A percentile compares a stretch with the other conserved stretches of the same genome.
phyloP scores from a whole-genome alignment of 2,797 vertebrate genomes.

The Xiphophorus birchmanni region DNA sequence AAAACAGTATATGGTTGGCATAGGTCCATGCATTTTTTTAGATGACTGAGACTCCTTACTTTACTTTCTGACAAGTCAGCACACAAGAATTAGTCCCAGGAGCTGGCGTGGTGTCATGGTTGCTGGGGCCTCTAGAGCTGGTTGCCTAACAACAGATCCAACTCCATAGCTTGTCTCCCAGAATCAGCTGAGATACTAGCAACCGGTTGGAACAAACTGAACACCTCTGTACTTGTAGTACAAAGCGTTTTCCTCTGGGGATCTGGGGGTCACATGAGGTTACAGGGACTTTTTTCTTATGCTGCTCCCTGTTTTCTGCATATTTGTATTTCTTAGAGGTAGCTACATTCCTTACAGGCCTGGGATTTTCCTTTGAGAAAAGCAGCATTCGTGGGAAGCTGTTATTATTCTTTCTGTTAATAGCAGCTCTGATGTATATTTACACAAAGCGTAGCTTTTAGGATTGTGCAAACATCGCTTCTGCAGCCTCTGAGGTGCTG shows the following conservation, averaged over 20 bases:
- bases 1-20: not conserved
- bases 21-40: constrained; percentile 3
- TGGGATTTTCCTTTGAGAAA: constrained; percentile 55
- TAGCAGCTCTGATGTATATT: constrained; percentile 47
- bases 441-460: constrained; percentile 24
- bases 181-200: constrained; percentile 53
- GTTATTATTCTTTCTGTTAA: constrained; percentile 56
- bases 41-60: constrained; percentile 40
- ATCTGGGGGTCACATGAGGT: constrained; percentile 45
- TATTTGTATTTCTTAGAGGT: constrained; percentile 38
- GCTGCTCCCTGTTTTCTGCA: constrained; percentile 36
- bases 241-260: constrained; percentile 62
- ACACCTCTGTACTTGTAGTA: constrained; percentile 58
- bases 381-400: constrained; percentile 55
- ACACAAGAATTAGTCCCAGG: constrained; percentile 44
- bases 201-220: constrained; percentile 65
- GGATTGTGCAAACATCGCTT: constrained; percentile 25
- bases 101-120: constrained; percentile 62
- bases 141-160: constrained; percentile 71
- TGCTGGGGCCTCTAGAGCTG: constrained; percentile 68
- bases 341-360: constrained; percentile 48
- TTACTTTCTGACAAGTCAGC: constrained; percentile 64
- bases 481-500: not conserved
- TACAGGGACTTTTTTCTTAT: constrained; percentile 36
- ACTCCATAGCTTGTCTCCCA: constrained; percentile 53